Evolutionary conservation across 2,797 vertebrate species (phyloP).

Genomic region (Pagetopsis macropterus): DNA sequence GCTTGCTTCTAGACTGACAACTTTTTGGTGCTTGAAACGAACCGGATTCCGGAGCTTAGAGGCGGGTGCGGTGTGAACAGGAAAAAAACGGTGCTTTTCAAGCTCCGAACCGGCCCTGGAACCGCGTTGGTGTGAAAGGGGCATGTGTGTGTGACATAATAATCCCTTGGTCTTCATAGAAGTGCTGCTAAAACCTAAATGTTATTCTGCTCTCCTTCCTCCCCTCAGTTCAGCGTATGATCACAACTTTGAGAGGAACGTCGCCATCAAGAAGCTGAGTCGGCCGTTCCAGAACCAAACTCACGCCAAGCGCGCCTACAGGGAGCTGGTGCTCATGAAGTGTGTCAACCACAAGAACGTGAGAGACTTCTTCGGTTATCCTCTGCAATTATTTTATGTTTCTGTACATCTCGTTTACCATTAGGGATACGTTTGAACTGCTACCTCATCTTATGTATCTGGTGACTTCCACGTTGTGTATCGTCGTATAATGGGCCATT

Average conservation of each 20-base stretch:
- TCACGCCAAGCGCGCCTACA: conserved; percentile 96
- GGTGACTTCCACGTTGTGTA: no score
- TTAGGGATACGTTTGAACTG: not conserved
- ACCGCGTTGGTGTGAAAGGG: no score
- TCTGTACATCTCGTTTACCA: not conserved
- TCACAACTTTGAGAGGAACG: conserved; percentile 95
- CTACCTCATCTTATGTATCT: no score
- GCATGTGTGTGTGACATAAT: not conserved
- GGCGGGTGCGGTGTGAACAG: no score
- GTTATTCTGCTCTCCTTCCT: conserved; percentile 17
- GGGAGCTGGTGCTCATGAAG: conserved; percentile 99
- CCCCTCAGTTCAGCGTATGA: conserved; percentile 92
- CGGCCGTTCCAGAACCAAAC: conserved; percentile 99
- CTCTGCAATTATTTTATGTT: not conserved
- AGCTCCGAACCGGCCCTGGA: no score
- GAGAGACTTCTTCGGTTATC: conserved; percentile 66
- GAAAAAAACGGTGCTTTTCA: no score
- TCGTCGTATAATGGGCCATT: no score
- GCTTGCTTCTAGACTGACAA: no score
- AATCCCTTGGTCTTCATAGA: not conserved
- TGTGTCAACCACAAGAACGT: conserved; percentile 99
- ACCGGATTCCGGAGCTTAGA: no score
- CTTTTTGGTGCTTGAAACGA: no score
- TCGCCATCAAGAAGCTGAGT: conserved; percentile 98
- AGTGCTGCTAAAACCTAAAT: not conserved